Evolutionary conservation across 2,888 invertebrate species (phyloP), one percentile per base, ranked within the genome.

Genomic region (Hipparchia semele): DNA sequence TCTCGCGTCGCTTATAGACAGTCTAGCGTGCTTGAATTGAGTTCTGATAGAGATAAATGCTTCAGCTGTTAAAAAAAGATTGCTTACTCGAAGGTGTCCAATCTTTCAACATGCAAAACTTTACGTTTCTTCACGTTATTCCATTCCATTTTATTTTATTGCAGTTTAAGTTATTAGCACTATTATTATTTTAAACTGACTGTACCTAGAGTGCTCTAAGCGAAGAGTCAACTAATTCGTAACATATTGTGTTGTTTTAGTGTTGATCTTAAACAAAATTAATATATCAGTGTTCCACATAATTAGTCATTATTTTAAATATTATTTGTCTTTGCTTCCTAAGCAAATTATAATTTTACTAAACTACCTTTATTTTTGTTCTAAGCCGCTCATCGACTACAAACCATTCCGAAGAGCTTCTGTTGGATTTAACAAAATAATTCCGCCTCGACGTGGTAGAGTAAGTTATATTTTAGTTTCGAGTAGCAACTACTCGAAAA

Each of bases 401-500:
- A 90, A 89, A 75, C 91, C 94, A 45, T 94, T 89, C 77, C 84
- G 92, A 64, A 83, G 94, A 82, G 89, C 91, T 13, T 94, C 94
- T 0, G 89, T 94, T 10, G 92, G 93, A n/a, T 85, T 92, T 64
- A 91, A 87, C 76, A 94, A 91, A 85, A 89, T 91, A 49, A 88
- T 92, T 62, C 87, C 88, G 46, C 90, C 90, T 80, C 84, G 83
- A 23, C 82, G 86, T 62, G 73, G 80, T 82, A 88, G 89, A 91
- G 91, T 92, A 90, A 89, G 91, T 88, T 71, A 49, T 39, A 39
- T 39, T 23, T 23, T 23, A 23, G 23, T 23, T 23, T 23, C 23
- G 23, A 23, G 23, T 23, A 23, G 1, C 23, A 23, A 23, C 23
- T 23, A 23, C 23, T 23, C 23, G 23, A 23, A 23, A 23, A 23